Conservation (phyloP, 2,113 vertebrate genomes). For the Neodon shergylaensis region DNA sequence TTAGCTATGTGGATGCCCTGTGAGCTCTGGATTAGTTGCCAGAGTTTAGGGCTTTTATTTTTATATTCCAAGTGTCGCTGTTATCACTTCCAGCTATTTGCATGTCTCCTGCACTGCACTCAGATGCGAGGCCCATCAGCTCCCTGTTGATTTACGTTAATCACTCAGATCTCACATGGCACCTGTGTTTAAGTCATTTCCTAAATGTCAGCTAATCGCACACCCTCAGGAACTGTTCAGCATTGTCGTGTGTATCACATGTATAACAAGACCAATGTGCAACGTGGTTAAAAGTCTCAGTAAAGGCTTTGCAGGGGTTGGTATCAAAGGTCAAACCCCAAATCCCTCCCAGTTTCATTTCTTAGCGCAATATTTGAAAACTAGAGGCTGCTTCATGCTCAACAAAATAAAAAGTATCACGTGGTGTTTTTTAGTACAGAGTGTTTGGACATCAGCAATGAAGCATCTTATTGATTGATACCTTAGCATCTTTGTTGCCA, state of each 20-base stretch:
- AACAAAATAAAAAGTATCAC: not conserved
- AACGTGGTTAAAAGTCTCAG: not conserved
- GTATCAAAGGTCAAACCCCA: not conserved
- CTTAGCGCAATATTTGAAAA: conserved; percentile 10
- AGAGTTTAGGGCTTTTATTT: conserved; percentile 70
- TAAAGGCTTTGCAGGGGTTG: not conserved
- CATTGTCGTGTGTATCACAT: conserved; percentile 19
- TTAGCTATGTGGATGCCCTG: conserved; percentile 69
- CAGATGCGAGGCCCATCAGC: not conserved
- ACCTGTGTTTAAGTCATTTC: conserved; percentile 45
- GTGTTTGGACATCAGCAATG: not conserved
- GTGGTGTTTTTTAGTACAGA: not conserved
- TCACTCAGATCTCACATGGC: conserved; percentile 13
- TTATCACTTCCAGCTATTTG: conserved; percentile 54
- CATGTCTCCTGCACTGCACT: not conserved
- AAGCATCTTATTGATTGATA: not conserved
- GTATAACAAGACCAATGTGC: conserved; percentile 28
- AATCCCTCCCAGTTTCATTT: not conserved
- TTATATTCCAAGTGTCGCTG: conserved; percentile 64
- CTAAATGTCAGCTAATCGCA: conserved; percentile 53
- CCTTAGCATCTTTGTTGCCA: not conserved
- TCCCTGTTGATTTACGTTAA: conserved; percentile 50
- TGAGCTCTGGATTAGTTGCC: conserved; percentile 57
- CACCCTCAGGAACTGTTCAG: not conserved
- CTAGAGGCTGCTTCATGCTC: not conserved